Conservation (phyloP, 1,140 invertebrate species). For the Cepaea nemoralis region DNA sequence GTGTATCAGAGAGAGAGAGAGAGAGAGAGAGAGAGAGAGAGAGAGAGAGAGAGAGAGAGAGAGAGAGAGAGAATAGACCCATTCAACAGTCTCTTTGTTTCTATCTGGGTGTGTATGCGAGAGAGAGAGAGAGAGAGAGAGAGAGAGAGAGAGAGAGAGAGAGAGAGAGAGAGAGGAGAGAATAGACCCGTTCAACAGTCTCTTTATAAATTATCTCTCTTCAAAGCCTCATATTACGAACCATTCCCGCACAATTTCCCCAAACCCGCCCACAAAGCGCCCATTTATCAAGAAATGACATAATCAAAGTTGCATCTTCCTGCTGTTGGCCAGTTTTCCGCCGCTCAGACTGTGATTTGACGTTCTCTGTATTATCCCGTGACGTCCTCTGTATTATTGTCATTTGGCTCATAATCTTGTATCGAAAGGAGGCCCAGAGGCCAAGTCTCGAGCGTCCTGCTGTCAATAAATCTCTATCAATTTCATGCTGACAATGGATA, state of each 20-base stretch:
- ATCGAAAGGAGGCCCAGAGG: neutral
- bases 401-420: conserved; percentile 17
- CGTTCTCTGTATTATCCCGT: neutral
- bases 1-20: too few species aligned
- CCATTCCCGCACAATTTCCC: neutral
- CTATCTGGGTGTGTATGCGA: too few species aligned
- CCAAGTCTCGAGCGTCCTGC: neutral
- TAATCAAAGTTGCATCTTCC: conserved; percentile 4
- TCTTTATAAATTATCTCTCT: too few species aligned
- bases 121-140: neutral
- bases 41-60: conserved; percentile 19
- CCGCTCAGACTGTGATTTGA: neutral
- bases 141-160: conserved; percentile 14
- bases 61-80: neutral
- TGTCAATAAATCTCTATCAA: conserved; percentile 30
- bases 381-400: conserved; percentile 18
- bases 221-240: neutral
- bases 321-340: neutral
- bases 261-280: neutral
- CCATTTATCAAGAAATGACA: conserved; percentile 5
- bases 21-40: neutral
- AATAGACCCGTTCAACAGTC: too few species aligned
- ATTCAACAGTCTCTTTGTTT: too few species aligned
- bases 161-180: conserved; percentile 11
- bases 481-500: conserved; percentile 10